Percentiles rank a stretch among this genome's conserved stretches.
phyloP scores from a whole-genome alignment of 2,113 vertebrate species.

The Paradisaea rubra region DNA sequence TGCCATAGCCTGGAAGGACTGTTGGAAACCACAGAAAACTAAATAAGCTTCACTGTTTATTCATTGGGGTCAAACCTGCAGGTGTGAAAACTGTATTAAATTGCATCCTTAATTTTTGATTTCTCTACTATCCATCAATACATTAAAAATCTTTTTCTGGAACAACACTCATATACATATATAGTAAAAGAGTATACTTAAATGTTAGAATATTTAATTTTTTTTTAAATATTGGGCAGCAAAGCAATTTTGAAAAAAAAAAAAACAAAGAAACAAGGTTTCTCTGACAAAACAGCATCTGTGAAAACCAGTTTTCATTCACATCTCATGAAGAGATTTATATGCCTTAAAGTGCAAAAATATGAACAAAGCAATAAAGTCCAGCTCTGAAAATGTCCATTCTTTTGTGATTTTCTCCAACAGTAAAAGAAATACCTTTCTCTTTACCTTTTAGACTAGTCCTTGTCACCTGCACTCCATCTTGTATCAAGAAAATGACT shows the following conservation, averaged over 20 bases:
- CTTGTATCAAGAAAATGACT: not conserved
- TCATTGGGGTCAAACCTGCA: not conserved
- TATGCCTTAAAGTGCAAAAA: not conserved
- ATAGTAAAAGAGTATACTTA: not conserved
- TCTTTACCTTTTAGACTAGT: not conserved
- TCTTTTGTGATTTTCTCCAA: not conserved
- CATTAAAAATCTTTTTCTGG: not conserved
- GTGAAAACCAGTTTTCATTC: not conserved
- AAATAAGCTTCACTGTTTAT: constrained; percentile 7
- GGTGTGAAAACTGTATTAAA: not conserved
- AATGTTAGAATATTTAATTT: not conserved
- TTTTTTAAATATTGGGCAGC: not conserved
- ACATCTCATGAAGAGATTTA: not conserved
- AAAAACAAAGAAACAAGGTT: not conserved
- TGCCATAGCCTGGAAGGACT: not conserved
- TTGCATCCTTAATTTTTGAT: not conserved
- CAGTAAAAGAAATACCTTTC: not conserved
- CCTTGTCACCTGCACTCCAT: not conserved
- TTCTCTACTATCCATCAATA: not conserved
- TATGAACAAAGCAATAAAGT: not conserved
- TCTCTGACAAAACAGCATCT: not conserved
- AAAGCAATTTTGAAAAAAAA: not conserved
- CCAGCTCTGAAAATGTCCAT: not conserved
- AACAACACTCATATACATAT: not conserved
- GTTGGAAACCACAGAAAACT: constrained; percentile 15